Percentiles rank a stretch among this genome's conserved stretches.
Evolutionary conservation across 2,888 invertebrate genomes (phyloP).

Genomic region (Tinea pellionella): DNA sequence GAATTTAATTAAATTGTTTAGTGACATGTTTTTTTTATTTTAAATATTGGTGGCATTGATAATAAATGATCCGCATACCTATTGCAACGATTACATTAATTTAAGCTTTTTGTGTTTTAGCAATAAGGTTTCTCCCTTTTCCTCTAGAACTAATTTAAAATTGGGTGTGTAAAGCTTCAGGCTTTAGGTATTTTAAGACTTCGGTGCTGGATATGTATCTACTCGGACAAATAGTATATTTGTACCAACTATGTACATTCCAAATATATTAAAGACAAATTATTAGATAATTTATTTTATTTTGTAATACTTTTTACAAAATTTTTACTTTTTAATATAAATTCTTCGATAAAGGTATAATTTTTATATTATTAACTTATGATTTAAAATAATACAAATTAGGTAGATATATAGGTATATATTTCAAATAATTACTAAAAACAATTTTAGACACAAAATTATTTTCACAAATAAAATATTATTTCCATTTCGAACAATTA

Average conservation of each 20-base stretch:
- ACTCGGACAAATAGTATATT: background rate
- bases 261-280: background rate
- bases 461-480: no score
- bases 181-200: background rate
- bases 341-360: no score
- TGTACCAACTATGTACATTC: background rate
- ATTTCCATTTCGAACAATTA: no score
- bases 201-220: background rate
- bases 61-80: background rate
- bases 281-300: no score
- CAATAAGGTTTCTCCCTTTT: background rate
- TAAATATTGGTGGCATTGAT: background rate
- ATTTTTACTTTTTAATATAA: no score
- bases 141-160: background rate
- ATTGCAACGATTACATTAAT: no score
- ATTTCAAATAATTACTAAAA: no score
- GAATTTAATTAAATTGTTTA: background rate
- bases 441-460: no score
- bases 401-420: no score
- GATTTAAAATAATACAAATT: no score
- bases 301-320: background rate
- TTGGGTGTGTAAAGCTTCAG: background rate
- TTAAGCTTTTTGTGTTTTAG: background rate
- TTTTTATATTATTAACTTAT: no score
- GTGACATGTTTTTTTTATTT: background rate